Evolutionary conservation across 2,888 invertebrate genomes (phyloP), one percentile per base, ranked within the genome.

Genomic region (Polietes domitor): DNA sequence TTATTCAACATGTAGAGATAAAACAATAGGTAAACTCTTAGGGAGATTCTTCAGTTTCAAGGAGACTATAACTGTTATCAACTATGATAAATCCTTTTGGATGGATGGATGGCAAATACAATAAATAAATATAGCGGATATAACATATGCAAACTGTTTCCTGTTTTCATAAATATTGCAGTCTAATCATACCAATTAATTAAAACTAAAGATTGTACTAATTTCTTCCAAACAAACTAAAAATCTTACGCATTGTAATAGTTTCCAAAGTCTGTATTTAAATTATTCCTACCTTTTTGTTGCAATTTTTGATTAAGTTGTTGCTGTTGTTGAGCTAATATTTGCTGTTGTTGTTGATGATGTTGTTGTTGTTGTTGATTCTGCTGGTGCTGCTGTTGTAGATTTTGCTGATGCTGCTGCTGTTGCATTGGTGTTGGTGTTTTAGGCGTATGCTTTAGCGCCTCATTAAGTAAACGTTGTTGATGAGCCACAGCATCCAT

Each of bases 371-470:
- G 81, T 19, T 88, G 87, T 26, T 84, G 85, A 47, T 86, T 86
- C n/a, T 92, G 93, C 77, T 92, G 91, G 65, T 92, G 92, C 86
- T 94, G 94, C 1, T 95, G 93, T 74, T 83, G 87, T 17, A 82
- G 73, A n/a, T 73, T 77, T 76, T 85, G 70, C 50, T 82, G 71
- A 24, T 83, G 85, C 24, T 82, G 86, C 6, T 80, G 86, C 19
- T 85, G 86, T 53, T 85, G 85, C 19, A 79, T 74, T 32, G 85
- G 80, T 21, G 86, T 87, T 70, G 88, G 84, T n/a, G 87, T 86
- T 55, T 86, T 86, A 72, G 87, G 79, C n/a, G 87, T 85, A 10
- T 86, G 88, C 53, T 86, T 80, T 68, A 88, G 61, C 63, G 86
- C 50, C 77, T 86, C 87, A 85, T 86, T 76, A 7, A 85, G 32